phyloP scores from a whole-genome alignment of 2,113 vertebrate genomes.

The Laticauda laticaudata region DNA sequence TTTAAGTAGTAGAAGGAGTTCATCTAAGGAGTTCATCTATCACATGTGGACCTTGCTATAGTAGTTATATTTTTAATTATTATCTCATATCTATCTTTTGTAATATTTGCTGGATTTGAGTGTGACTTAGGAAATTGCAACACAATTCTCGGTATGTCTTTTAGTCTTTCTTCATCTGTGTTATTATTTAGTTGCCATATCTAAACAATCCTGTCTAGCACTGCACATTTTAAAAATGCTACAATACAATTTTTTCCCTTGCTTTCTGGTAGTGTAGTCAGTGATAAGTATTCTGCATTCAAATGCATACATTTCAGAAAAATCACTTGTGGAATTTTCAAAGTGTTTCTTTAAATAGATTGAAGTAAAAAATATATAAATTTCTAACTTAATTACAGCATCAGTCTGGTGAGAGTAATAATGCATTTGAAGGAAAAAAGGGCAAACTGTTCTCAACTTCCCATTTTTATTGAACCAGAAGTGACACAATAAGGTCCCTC shows the following conservation, averaged over 20 bases:
- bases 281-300: not conserved
- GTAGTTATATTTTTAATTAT: not conserved
- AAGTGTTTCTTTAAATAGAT: conserved; percentile 11
- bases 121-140: not conserved
- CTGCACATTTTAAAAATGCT: not conserved
- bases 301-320: not conserved
- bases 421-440: not conserved
- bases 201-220: not conserved
- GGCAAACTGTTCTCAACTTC: not conserved
- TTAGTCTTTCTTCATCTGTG: not conserved
- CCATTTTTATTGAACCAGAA: not conserved
- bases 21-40: not conserved
- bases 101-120: not conserved
- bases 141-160: not conserved
- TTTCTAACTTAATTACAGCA: conserved; percentile 5
- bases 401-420: not conserved
- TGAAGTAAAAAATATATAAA: not conserved
- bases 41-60: not conserved
- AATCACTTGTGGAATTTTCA: not conserved
- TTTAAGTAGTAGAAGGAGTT: not conserved
- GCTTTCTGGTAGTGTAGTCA: not conserved
- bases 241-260: not conserved
- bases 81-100: not conserved
- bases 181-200: not conserved
- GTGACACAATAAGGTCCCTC: conserved; percentile 1